Evolutionary conservation across 1,140 invertebrate species (phyloP).

Genomic region (Sarcophaga bullata): DNA sequence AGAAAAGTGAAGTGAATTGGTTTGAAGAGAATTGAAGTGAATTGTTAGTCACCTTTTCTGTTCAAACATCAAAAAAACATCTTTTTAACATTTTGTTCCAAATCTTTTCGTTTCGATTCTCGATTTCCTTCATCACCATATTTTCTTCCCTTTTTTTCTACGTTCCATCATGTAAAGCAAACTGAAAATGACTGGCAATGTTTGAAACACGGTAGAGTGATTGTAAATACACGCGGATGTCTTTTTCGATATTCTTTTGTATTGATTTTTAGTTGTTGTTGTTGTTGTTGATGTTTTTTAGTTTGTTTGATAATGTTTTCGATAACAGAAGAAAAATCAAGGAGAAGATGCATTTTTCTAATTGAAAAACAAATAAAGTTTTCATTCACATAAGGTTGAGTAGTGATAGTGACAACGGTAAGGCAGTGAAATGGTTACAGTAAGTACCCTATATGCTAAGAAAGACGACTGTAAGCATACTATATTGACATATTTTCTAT

Average conservation of each 20-base stretch:
- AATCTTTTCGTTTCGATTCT: background rate
- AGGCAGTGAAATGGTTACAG: no score
- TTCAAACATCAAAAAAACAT: background rate
- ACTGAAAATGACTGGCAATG: background rate
- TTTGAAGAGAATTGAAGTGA: no score
- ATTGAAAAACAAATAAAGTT: constrained; percentile 7
- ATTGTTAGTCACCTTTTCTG: no score
- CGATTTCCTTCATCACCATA: no score
- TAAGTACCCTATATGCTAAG: no score
- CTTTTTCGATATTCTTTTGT: background rate
- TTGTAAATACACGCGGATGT: background rate
- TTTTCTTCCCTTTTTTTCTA: background rate
- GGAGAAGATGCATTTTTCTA: constrained; percentile 11
- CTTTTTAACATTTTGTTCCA: background rate
- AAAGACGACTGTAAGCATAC: no score
- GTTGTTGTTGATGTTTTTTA: no score
- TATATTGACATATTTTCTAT: no score
- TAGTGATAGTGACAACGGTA: background rate
- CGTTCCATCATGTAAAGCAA: background rate
- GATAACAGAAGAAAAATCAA: no score
- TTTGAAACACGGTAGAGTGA: background rate
- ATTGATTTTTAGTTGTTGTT: background rate
- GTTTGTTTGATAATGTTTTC: no score
- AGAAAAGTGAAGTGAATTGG: background rate
- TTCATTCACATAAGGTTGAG: background rate